A percentile compares a stretch with the other conserved stretches of the same genome.
Conservation (phyloP, 2,113 vertebrate genomes). For the Oxyruncus cristatus region DNA sequence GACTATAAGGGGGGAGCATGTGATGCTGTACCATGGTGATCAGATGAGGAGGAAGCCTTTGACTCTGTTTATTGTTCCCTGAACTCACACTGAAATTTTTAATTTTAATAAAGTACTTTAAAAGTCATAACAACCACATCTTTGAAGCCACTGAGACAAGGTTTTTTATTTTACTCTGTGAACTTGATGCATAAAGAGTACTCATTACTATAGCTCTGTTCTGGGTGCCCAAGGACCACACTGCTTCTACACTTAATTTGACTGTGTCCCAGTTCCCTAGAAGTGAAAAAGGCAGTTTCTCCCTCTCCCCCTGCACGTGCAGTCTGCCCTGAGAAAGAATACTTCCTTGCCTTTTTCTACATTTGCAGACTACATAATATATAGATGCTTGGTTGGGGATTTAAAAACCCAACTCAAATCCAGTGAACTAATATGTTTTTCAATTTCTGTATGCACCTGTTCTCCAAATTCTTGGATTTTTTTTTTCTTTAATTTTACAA, state of each 20-base stretch:
- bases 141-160: not conserved
- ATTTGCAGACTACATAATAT: not conserved
- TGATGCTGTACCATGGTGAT: not conserved
- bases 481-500: not conserved
- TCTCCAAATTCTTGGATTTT: not conserved
- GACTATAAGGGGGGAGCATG: not conserved
- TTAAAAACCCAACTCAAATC: not conserved
- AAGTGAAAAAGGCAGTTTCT: not conserved
- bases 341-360: not conserved
- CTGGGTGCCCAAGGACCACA: not conserved
- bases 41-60: not conserved
- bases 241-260: not conserved
- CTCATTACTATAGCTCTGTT: not conserved
- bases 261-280: not conserved
- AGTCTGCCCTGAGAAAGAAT: not conserved
- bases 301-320: not conserved
- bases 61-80: not conserved
- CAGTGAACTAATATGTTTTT: not conserved
- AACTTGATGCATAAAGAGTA: not conserved
- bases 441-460: slow-evolving; percentile 8
- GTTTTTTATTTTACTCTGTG: not conserved
- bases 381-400: not conserved
- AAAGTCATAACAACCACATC: not conserved
- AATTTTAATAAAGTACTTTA: not conserved
- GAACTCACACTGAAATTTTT: not conserved